Conservation (phyloP, 2,797 vertebrate species). For the Paedocypris micromegethes region DNA sequence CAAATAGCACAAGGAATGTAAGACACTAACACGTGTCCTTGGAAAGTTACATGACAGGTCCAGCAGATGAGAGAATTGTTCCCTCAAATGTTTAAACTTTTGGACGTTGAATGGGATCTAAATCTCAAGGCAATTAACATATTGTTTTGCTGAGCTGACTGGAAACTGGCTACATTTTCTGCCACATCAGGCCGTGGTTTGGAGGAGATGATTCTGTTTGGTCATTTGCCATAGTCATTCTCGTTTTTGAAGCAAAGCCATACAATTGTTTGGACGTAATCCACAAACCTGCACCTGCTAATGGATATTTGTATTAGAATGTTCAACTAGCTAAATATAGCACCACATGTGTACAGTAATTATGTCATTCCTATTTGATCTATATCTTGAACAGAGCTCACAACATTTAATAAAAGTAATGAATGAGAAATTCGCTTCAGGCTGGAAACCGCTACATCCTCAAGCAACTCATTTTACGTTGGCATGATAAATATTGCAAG, state of each 20-base stretch:
- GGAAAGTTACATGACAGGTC: constrained; percentile 46
- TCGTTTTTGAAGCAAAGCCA: constrained; percentile 6
- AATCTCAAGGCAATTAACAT: constrained; percentile 60
- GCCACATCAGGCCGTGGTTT: constrained; percentile 19
- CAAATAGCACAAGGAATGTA: constrained; percentile 55
- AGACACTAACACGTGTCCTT: constrained; percentile 52
- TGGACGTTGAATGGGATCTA: constrained; percentile 46
- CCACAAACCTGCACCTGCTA: constrained; percentile 9
- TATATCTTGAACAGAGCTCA: no score
- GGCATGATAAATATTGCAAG: no score
- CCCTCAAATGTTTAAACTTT: constrained; percentile 17
- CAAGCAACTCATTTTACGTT: no score
- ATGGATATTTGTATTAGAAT: no score
- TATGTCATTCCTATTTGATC: no score
- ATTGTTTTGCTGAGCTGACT: constrained; percentile 65
- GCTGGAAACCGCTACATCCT: no score
- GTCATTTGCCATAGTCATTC: not conserved
- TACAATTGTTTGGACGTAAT: constrained; percentile 1
- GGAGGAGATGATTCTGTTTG: constrained; percentile 9
- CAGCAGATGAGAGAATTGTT: constrained; percentile 3
- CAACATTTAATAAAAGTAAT: no score
- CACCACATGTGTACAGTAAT: no score
- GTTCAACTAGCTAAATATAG: no score
- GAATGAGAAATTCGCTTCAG: no score
- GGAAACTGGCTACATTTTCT: constrained; percentile 60